These are phyloP conservation scores for Nemotelus pantherinus DNA, from an alignment of 2,888 invertebrate genomes.

Conservation along the genomic window DNA sequence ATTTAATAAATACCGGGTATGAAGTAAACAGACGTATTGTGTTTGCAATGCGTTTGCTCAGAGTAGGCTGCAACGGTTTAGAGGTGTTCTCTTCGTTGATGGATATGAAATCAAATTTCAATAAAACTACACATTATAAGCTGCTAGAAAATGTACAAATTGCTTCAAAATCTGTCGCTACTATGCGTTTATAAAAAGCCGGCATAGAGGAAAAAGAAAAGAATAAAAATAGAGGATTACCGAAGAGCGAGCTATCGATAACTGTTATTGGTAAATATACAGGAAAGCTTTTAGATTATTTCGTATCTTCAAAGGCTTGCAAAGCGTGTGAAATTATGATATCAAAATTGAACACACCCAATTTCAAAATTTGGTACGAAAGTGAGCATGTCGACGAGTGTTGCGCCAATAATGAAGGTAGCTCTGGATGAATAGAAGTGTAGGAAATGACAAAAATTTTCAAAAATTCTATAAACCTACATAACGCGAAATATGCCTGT, in stretches of 20 bases:
- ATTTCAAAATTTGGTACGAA: neutral
- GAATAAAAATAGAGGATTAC: neutral
- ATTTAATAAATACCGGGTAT: neutral
- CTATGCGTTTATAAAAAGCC: neutral
- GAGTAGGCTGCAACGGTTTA: neutral
- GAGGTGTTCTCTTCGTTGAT: neutral
- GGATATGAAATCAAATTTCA: constrained; percentile 1
- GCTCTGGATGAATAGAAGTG: neutral
- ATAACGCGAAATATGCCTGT: neutral
- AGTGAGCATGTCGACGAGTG: neutral
- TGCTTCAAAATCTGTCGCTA: neutral
- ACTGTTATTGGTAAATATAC: constrained; percentile 19
- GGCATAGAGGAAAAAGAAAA: neutral
- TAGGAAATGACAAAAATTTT: neutral
- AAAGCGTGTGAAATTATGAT: constrained; percentile 2
- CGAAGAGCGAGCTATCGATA: neutral
- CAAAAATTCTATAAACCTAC: neutral
- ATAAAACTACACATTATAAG: constrained; percentile 1
- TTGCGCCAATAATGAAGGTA: constrained; percentile 13
- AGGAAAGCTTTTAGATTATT: constrained; percentile 16
- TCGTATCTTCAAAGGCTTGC: constrained; percentile 6
- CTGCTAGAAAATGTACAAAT: constrained; percentile 3
- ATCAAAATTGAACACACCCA: constrained; percentile 2
- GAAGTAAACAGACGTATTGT: constrained; percentile 3
- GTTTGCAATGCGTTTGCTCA: neutral